Conservation (phyloP, 2,888 invertebrate genomes). For the Urechis unicinctus region DNA sequence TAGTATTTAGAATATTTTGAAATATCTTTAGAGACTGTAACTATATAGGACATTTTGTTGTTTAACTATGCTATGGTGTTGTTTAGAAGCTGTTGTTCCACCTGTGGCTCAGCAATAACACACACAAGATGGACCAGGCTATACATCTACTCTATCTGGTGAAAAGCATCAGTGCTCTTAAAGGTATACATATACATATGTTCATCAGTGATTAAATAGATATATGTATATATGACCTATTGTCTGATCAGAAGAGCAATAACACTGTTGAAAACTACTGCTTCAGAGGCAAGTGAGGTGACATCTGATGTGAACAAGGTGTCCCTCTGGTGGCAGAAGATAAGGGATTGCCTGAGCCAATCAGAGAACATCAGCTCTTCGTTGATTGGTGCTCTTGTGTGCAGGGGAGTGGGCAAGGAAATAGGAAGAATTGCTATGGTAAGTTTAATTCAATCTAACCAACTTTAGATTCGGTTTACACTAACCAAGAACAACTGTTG, state of each 20-base stretch:
- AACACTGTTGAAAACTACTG: constrained; percentile 54
- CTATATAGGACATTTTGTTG: too few species aligned
- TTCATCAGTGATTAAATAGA: too few species aligned
- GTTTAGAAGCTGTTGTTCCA: constrained; percentile 37
- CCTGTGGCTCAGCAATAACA: constrained; percentile 39
- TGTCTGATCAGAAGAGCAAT: constrained; percentile 36
- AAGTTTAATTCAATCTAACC: too few species aligned
- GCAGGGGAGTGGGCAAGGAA: constrained; percentile 64
- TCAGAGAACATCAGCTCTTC: constrained; percentile 71
- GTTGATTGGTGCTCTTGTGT: constrained; percentile 74
- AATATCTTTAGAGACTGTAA: too few species aligned
- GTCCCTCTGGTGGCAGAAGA: constrained; percentile 76
- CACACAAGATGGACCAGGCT: constrained; percentile 25
- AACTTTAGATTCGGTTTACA: too few species aligned
- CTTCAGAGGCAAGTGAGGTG: constrained; percentile 54
- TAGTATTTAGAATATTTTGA: too few species aligned
- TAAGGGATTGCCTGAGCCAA: constrained; percentile 67
- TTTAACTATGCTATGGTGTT: background rate
- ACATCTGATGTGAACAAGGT: constrained; percentile 64
- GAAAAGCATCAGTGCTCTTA: constrained; percentile 54
- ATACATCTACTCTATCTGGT: constrained; percentile 34
- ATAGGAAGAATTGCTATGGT: constrained; percentile 7
- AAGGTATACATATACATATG: constrained; percentile 24
- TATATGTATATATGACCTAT: too few species aligned
- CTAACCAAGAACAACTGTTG: too few species aligned